phyloP scores from a whole-genome alignment of 2,888 invertebrate species.

The Cephus runcator region DNA sequence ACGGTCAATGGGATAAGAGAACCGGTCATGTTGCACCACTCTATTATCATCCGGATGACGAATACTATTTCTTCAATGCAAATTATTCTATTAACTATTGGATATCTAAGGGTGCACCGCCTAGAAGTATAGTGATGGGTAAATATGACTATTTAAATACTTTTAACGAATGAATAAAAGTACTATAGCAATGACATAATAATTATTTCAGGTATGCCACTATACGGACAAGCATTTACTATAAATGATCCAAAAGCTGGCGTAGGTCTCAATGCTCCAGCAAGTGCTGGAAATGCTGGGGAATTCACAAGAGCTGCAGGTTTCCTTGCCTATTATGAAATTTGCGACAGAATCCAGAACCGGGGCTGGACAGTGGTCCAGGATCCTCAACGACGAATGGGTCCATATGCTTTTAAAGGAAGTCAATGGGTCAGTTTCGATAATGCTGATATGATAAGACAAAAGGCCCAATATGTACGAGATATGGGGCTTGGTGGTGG shows the following conservation, averaged over 20 bases:
- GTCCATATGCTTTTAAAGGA: constrained; percentile 87
- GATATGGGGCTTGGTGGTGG: constrained; percentile 84
- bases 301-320: constrained; percentile 87
- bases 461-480: constrained; percentile 83
- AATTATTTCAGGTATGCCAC: constrained; percentile 72
- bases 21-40: constrained; percentile 91
- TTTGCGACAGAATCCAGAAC: constrained; percentile 83
- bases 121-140: constrained; percentile 86
- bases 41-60: constrained; percentile 84
- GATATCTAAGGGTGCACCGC: constrained; percentile 85
- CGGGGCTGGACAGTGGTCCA: constrained; percentile 85
- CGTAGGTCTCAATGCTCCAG: constrained; percentile 78
- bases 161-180: background rate
- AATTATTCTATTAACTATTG: constrained; percentile 91
- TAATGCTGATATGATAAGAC: constrained; percentile 80
- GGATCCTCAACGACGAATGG: constrained; percentile 82
- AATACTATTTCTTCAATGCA: constrained; percentile 83
- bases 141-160: constrained; percentile 6
- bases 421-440: constrained; percentile 94
- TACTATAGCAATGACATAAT: background rate
- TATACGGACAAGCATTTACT: constrained; percentile 89
- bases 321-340: constrained; percentile 91
- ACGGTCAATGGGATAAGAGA: constrained; percentile 92
- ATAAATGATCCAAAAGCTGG: constrained; percentile 59
- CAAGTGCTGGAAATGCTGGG: constrained; percentile 84